phyloP scores from a whole-genome alignment of 1,140 invertebrate genomes.

The Zeugodacus cucurbitae region DNA sequence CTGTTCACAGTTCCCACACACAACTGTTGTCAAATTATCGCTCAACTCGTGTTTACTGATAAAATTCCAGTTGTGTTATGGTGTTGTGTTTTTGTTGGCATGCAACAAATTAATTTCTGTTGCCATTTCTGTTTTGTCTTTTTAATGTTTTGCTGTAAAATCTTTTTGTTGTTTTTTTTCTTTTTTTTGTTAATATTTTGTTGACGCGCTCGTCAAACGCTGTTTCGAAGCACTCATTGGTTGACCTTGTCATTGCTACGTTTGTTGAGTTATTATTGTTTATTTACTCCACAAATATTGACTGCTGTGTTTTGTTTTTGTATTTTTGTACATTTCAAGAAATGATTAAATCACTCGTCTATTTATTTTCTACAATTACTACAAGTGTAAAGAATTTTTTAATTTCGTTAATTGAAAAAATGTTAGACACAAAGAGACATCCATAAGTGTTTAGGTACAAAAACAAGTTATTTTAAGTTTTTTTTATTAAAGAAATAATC shows the following conservation, averaged over 20 bases:
- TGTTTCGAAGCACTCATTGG: neutral
- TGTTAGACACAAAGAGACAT: neutral
- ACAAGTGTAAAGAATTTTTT: conserved; percentile 32
- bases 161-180: neutral
- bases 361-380: neutral
- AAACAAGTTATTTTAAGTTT: neutral
- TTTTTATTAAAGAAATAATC: neutral
- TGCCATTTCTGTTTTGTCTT: neutral
- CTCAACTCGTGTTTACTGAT: conserved; percentile 29
- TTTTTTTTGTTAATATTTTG: neutral
- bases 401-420: conserved; percentile 27
- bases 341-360: conserved; percentile 12
- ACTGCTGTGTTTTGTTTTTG: neutral
- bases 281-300: conserved; percentile 11
- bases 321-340: conserved; percentile 1
- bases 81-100: neutral
- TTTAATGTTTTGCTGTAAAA: neutral
- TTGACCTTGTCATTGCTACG: conserved; percentile 12
- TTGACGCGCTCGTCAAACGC: conserved; percentile 26
- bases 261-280: neutral
- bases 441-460: neutral
- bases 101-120: conserved; percentile 16
- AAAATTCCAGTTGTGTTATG: neutral
- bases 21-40: neutral
- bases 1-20: neutral